phyloP scores from a whole-genome alignment of 2,888 invertebrate genomes.

The Trichopoda pennipes region DNA sequence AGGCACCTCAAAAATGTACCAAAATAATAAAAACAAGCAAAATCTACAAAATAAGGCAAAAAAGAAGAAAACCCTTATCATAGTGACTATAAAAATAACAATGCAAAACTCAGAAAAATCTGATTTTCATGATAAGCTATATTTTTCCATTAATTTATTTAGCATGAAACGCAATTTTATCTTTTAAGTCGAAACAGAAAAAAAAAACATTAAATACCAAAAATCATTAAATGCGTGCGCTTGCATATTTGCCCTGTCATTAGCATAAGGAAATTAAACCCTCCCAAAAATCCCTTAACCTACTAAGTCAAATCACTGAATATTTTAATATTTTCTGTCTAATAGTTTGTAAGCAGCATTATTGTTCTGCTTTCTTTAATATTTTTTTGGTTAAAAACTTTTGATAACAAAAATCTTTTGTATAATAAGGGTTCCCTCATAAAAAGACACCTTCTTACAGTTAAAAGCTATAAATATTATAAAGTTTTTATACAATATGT shows the following conservation, averaged over 20 bases:
- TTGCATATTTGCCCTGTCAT: constrained; percentile 60
- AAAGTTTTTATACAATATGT: constrained; percentile 33
- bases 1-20: not conserved
- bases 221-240: constrained; percentile 48
- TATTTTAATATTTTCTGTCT: not conserved
- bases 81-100: constrained; percentile 26
- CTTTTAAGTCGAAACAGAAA: not conserved
- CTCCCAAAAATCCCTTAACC: constrained; percentile 18
- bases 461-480: constrained; percentile 32
- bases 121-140: constrained; percentile 49
- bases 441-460: constrained; percentile 12
- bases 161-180: constrained; percentile 27
- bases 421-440: constrained; percentile 34
- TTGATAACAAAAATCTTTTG: constrained; percentile 4
- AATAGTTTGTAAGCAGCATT: constrained; percentile 2
- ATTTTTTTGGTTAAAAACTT: not conserved
- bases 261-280: constrained; percentile 46
- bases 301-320: constrained; percentile 27
- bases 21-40: not conserved
- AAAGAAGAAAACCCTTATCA: constrained; percentile 54
- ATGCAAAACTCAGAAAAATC: constrained; percentile 2
- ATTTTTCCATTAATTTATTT: constrained; percentile 7
- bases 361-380: not conserved
- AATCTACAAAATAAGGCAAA: constrained; percentile 14
- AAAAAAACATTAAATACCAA: constrained; percentile 1